These are phyloP conservation scores for Callocephalon fimbriatum DNA, from an alignment of 2,113 vertebrate genomes.

Conservation along the genomic window DNA sequence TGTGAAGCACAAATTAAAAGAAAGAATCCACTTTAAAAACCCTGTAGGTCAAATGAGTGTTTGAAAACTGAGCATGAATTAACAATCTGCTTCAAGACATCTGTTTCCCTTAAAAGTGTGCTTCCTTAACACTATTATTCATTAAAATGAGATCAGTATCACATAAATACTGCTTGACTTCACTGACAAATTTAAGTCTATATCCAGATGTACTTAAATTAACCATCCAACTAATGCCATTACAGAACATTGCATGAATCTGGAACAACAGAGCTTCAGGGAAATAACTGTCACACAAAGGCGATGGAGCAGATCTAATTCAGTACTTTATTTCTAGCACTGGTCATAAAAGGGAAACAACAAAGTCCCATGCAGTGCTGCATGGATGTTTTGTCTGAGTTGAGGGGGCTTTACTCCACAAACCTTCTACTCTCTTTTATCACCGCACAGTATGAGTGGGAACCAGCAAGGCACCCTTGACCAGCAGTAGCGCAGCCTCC, in stretches of 20 bases:
- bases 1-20: neutral
- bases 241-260: fast-evolving
- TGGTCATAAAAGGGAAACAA: fast-evolving
- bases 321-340: neutral
- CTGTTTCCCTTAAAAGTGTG: neutral
- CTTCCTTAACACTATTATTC: neutral
- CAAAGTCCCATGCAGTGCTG: fast-evolving
- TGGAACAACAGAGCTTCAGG: neutral
- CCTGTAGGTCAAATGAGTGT: neutral
- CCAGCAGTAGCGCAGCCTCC: fast-evolving
- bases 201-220: neutral
- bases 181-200: neutral
- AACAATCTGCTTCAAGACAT: constrained; percentile 32
- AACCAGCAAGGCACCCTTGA: neutral
- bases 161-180: neutral
- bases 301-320: fast-evolving
- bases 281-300: neutral
- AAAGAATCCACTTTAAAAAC: neutral
- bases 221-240: neutral
- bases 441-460: fast-evolving
- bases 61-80: constrained; percentile 26
- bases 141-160: neutral
- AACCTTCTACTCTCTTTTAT: neutral
- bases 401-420: fast-evolving
- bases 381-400: fast-evolving